Conservation (phyloP, 2,797 vertebrate genomes). For the Sebastes paucispinis region DNA sequence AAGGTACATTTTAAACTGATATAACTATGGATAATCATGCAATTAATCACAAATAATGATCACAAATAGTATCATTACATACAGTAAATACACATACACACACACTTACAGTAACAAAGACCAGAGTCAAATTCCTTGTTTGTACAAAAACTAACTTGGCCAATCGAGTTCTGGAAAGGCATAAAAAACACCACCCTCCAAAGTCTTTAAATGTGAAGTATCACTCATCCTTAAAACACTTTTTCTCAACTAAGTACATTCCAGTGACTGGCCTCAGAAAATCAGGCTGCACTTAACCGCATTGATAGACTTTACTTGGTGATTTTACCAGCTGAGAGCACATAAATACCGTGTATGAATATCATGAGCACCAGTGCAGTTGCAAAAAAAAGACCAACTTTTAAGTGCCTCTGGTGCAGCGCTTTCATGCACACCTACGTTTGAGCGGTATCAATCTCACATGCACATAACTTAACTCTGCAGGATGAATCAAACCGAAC, state of each 20-base stretch:
- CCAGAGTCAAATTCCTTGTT: neutral
- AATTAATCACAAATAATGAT: no score
- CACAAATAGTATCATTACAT: no score
- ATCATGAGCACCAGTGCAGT: neutral
- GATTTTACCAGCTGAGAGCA: constrained; percentile 5
- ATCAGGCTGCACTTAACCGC: constrained; percentile 1
- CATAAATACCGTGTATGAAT: neutral
- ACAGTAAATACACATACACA: no score
- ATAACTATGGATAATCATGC: no score
- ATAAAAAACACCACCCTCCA: neutral
- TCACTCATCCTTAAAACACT: neutral
- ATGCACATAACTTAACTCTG: neutral
- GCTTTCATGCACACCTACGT: neutral
- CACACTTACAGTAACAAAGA: no score
- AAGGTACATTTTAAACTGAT: no score
- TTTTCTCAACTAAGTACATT: constrained; percentile 7
- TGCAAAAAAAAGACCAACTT: neutral
- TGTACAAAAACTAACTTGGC: neutral
- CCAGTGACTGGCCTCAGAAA: constrained; percentile 10
- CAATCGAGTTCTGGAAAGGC: neutral
- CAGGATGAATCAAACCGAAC: neutral
- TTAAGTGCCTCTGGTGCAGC: neutral
- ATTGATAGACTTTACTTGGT: neutral
- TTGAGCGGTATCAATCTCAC: neutral
- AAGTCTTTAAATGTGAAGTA: neutral